Base-by-base conservation (phyloP, 1,140 invertebrate genomes). In the Varroa destructor region DNA sequence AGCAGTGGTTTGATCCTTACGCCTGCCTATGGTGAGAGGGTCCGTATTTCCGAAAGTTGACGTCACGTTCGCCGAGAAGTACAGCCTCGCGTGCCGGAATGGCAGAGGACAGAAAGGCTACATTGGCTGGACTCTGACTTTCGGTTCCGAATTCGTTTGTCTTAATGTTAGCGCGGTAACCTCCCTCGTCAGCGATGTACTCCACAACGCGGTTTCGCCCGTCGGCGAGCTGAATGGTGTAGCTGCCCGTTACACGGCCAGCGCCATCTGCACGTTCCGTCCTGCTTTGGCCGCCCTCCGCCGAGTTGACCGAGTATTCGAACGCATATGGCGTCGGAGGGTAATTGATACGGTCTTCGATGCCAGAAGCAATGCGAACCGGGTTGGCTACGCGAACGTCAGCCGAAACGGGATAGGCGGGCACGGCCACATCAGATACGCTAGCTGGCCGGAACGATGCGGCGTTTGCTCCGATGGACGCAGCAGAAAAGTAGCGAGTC, bases 121-220 rank as follows among this genome's bases (percentile, higher is more conserved):
- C 73, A 54, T 74, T 25, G 5, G 74, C 74, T 0, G 74, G 74
- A 67, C 71, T 70, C 6, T 74, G 73, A 37, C 67, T 71, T n/a
- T 72, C 72, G 43, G 74, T 74, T 6, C 71, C 74, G 6, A 72
- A 72, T 56, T 75, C 74, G 42, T 75, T 75, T 4, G 71, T 75
- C 1, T 72, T 67, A 10, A 75, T 57, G 55, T 67, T 71, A 10
- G 74, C 74, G 40, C 64, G 71, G 56, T 73, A 75, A 25, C 74
- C 74, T 3, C 56, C 64, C 14, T 37, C 42, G 0, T 71, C 74
- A 12, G 74, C 71, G 1, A 70, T 71, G 25, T 75, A 75, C 12
- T 75, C 74, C 0, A 75, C 74, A 36, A 56, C 71, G 37, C 74
- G 36, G n/a, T 43, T 72, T 43, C 74, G 57, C 8, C 74, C 74